Evolutionary conservation across 2,888 invertebrate genomes (phyloP).

Genomic region (Limenitis camilla): DNA sequence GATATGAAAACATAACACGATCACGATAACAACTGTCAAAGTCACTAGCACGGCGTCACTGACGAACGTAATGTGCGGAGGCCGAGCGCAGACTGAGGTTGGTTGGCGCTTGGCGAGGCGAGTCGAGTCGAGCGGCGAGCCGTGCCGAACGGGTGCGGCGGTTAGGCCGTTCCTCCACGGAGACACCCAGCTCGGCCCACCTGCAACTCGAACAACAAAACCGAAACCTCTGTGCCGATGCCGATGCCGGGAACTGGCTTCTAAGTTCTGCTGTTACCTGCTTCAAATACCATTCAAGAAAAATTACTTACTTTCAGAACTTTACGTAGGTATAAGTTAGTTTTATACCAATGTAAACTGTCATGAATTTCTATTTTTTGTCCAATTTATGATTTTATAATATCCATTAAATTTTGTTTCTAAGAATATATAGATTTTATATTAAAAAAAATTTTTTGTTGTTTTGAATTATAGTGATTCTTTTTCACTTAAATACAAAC

Average conservation of each 20-base stretch:
- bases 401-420: too few species aligned
- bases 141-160: constrained; percentile 29
- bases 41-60: constrained; percentile 62
- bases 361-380: constrained; percentile 11
- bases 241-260: constrained; percentile 13
- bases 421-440: too few species aligned
- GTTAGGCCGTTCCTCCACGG: constrained; percentile 37
- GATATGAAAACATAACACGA: constrained; percentile 72
- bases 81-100: constrained; percentile 67
- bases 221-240: constrained; percentile 28
- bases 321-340: neutral
- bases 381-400: neutral
- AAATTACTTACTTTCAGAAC: neutral
- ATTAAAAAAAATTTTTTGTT: too few species aligned
- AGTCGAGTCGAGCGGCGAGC: constrained; percentile 30
- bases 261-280: constrained; percentile 27
- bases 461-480: too few species aligned
- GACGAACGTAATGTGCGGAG: constrained; percentile 52
- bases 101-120: constrained; percentile 27
- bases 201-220: constrained; percentile 71
- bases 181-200: constrained; percentile 43
- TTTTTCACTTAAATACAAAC: constrained; percentile 2
- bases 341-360: constrained; percentile 23
- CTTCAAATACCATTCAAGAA: constrained; percentile 39
- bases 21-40: constrained; percentile 74